Conservation (phyloP, 2,113 vertebrate species). For the Pelecanoides urinatrix region DNA sequence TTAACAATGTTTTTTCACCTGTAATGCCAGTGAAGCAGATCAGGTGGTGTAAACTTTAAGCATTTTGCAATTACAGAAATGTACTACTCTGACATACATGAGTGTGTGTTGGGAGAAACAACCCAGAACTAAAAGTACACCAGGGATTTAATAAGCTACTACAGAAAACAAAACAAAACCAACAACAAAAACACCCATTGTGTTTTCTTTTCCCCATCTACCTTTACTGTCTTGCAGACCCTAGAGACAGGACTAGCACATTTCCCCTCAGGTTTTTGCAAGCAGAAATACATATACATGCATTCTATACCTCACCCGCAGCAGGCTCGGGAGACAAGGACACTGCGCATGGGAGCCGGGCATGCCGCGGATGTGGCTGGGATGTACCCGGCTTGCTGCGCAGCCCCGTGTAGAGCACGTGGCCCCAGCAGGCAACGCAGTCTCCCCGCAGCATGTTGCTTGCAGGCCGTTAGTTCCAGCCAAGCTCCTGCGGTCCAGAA, state of each 20-base stretch:
- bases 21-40: background rate
- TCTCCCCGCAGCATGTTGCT: accelerated
- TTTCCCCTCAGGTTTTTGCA: background rate
- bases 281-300: background rate
- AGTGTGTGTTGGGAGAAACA: background rate
- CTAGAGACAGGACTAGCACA: background rate
- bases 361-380: accelerated
- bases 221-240: background rate
- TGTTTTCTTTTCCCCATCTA: background rate
- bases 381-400: no score
- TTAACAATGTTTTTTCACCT: background rate
- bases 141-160: background rate
- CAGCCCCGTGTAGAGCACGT: accelerated
- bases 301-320: background rate
- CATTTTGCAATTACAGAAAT: background rate
- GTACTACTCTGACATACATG: no score
- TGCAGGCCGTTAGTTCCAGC: background rate
- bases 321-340: background rate
- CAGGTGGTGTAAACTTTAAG: background rate
- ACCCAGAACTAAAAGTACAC: background rate
- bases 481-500: background rate
- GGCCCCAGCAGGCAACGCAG: accelerated
- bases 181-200: accelerated
- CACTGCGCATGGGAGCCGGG: accelerated
- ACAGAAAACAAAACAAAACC: background rate